Percentiles rank a stretch among this genome's conserved stretches.
These are phyloP conservation scores for Myrmecobius fasciatus DNA, from an alignment of 2,113 vertebrate species.

Conservation along the genomic window DNA sequence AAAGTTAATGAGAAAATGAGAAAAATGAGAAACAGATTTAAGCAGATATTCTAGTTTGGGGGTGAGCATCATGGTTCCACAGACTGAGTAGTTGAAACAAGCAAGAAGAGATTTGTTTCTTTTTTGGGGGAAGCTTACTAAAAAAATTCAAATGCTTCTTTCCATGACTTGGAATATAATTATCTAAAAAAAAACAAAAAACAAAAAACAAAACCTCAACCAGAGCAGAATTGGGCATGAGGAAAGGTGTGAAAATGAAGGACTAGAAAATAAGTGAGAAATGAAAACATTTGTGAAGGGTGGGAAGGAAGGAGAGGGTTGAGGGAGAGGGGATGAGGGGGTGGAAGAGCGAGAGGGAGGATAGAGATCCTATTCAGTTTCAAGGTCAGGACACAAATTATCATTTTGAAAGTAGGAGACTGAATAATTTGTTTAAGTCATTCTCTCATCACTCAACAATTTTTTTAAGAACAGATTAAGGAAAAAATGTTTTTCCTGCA, in stretches of 20 bases:
- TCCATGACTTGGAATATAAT: not conserved
- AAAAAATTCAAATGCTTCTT: not conserved
- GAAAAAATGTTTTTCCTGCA: not conserved
- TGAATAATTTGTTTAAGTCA: not conserved
- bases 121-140: not conserved
- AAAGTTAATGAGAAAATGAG: not conserved
- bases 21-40: not conserved
- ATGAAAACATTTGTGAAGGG: not conserved
- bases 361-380: not conserved
- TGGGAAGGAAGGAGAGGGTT: not conserved
- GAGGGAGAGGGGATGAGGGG: not conserved
- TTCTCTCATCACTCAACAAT: not conserved
- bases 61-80: not conserved
- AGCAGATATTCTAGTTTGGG: not conserved
- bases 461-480: not conserved
- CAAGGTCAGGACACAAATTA: not conserved
- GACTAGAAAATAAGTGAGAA: not conserved
- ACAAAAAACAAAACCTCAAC: too few relatives aligned
- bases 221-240: not conserved
- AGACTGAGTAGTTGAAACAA: not conserved
- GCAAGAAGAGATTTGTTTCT: not conserved
- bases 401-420: not conserved
- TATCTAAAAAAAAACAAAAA: not conserved
- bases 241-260: not conserved
- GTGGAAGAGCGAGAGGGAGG: not conserved